Percentiles rank a stretch among this genome's conserved stretches.
phyloP scores from a whole-genome alignment of 1,140 invertebrate genomes.

The Pentalonia nigronervosa region DNA sequence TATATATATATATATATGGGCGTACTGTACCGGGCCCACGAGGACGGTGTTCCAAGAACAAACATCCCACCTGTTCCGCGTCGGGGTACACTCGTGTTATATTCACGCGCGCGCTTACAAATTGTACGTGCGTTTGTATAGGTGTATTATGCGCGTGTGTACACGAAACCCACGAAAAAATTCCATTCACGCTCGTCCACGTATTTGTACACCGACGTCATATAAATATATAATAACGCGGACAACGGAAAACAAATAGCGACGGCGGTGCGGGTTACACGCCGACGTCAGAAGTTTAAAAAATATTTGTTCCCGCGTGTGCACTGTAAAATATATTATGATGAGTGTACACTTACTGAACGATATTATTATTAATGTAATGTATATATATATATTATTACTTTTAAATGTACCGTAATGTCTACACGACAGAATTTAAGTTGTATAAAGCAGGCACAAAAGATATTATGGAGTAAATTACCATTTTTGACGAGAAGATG shows the following conservation, averaged over 20 bases:
- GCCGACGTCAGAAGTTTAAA: not conserved
- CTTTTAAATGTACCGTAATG: not conserved
- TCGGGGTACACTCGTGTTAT: not conserved
- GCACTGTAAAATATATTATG: not conserved
- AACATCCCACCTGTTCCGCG: conserved; percentile 34
- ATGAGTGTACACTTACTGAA: not conserved
- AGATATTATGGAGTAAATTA: too few relatives aligned
- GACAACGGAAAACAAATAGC: conserved; percentile 4
- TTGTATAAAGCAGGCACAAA: not conserved
- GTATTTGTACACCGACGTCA: not conserved
- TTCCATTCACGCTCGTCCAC: conserved; percentile 4
- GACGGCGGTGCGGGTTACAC: not conserved
- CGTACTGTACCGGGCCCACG: not conserved
- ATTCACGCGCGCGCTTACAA: not conserved
- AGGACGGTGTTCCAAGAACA: conserved; percentile 41
- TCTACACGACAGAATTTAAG: not conserved
- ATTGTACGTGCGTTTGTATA: not conserved
- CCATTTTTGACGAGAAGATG: too few relatives aligned
- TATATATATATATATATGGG: not conserved
- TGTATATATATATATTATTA: not conserved
- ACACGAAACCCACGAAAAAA: conserved; percentile 29
- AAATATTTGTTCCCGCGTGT: not conserved
- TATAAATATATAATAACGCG: not conserved
- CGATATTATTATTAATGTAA: too few relatives aligned
- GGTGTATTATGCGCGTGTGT: not conserved